Percentiles rank a stretch among this genome's conserved stretches.
Conservation (phyloP, 2,888 invertebrate species). For the Platerodrilus igneus region DNA sequence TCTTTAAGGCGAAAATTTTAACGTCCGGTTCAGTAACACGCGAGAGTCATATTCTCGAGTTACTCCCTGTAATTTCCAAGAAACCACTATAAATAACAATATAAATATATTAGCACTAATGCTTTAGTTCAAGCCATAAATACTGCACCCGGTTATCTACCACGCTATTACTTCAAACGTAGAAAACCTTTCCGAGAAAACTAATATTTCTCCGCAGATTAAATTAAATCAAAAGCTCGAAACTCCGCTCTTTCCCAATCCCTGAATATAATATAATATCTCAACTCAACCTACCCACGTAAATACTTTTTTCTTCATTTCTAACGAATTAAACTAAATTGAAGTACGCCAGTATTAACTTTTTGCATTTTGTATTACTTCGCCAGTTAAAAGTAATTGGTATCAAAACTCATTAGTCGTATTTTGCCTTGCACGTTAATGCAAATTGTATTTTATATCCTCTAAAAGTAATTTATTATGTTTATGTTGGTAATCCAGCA, state of each 20-base stretch:
- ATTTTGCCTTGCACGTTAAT: no score
- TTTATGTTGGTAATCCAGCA: no score
- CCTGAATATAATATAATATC: conserved; percentile 45
- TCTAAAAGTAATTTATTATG: no score
- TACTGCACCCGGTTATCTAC: conserved; percentile 37
- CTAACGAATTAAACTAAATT: conserved; percentile 48
- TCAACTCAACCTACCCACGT: conserved; percentile 41
- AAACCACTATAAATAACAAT: conserved; percentile 45
- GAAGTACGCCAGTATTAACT: conserved; percentile 48
- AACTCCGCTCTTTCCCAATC: conserved; percentile 37
- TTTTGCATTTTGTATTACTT: conserved; percentile 38
- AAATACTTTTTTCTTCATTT: conserved; percentile 47
- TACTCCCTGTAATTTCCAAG: conserved; percentile 39
- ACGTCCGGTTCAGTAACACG: conserved; percentile 35
- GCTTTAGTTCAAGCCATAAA: conserved; percentile 44
- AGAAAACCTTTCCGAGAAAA: conserved; percentile 41
- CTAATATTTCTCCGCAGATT: conserved; percentile 48
- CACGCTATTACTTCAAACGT: conserved; percentile 39
- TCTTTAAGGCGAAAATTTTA: conserved; percentile 30
- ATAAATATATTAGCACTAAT: conserved; percentile 46
- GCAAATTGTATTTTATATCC: no score
- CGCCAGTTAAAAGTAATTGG: conserved; percentile 32
- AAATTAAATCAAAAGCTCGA: conserved; percentile 48
- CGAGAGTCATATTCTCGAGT: conserved; percentile 30
- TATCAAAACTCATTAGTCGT: conserved; percentile 23